These are phyloP conservation scores for Agrilus planipennis DNA, from an alignment of 1,140 invertebrate species.

Conservation along the genomic window DNA sequence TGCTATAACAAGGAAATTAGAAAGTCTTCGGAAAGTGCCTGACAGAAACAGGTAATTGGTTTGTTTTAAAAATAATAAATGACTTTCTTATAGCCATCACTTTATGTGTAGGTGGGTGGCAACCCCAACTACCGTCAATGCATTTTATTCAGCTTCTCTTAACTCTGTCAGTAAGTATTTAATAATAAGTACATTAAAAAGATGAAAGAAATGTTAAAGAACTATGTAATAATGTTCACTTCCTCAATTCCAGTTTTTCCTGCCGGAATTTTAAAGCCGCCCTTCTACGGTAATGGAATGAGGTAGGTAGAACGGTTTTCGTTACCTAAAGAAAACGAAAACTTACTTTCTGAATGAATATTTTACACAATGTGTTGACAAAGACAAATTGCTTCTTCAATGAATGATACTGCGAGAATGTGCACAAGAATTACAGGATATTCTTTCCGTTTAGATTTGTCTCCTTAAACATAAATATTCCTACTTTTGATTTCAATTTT, in stretches of 20 bases:
- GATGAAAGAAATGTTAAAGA: conserved; percentile 14
- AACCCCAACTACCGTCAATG: conserved; percentile 58
- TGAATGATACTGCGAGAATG: too few relatives aligned
- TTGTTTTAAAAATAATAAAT: conserved; percentile 11
- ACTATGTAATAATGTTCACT: conserved; percentile 18
- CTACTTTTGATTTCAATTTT: too few relatives aligned
- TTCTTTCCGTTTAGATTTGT: too few relatives aligned
- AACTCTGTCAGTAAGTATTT: conserved; percentile 66
- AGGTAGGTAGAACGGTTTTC: conserved; percentile 24
- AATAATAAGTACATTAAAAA: conserved; percentile 9
- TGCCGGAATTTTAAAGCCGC: conserved; percentile 22
- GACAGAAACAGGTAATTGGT: conserved; percentile 28
- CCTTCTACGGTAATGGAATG: conserved; percentile 35
- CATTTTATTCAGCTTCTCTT: conserved; percentile 66
- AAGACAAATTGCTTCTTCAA: too few relatives aligned
- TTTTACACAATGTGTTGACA: too few relatives aligned
- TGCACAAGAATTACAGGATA: too few relatives aligned
- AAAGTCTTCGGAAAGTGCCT: conserved; percentile 46
- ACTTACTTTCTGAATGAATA: too few relatives aligned
- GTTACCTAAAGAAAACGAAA: too few relatives aligned
- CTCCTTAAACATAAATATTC: too few relatives aligned
- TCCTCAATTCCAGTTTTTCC: conserved; percentile 25
- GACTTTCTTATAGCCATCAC: conserved; percentile 27
- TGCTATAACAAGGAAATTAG: conserved; percentile 45
- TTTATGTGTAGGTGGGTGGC: conserved; percentile 63